Conservation (phyloP, 1,140 invertebrate species). For the Eriocheir sinensis region DNA sequence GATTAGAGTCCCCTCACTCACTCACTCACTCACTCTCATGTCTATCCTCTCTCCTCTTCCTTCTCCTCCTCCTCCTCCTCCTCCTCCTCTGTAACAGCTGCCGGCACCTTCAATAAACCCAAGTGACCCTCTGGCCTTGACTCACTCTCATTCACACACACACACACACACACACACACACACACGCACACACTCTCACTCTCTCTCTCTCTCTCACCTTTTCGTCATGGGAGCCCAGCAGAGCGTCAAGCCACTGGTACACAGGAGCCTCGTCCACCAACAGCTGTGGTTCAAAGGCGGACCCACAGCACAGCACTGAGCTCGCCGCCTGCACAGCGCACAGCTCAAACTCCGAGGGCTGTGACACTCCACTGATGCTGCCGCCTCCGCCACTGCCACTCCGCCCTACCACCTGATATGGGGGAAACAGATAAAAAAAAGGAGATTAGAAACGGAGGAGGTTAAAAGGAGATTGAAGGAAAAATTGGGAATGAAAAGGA, state of each 20-base stretch:
- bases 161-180: background rate
- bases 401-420: constrained; percentile 34
- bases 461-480: background rate
- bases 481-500: background rate
- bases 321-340: constrained; percentile 93
- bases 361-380: background rate
- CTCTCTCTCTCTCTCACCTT: constrained; percentile 83
- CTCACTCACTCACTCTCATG: background rate
- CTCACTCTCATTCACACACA: background rate
- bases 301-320: constrained; percentile 95
- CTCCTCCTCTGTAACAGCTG: background rate
- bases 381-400: background rate
- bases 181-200: background rate
- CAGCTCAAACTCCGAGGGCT: constrained; percentile 85
- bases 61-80: background rate
- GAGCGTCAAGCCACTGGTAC: constrained; percentile 95
- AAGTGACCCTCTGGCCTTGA: background rate
- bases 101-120: background rate
- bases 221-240: constrained; percentile 93
- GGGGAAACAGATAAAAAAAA: too few relatives aligned
- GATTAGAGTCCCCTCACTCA: background rate
- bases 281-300: constrained; percentile 93
- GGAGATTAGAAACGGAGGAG: background rate
- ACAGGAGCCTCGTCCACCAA: constrained; percentile 94
- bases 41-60: background rate